Conservation (phyloP, 35 echinoderm and acorn worm species). For the Ptychodera flava region DNA sequence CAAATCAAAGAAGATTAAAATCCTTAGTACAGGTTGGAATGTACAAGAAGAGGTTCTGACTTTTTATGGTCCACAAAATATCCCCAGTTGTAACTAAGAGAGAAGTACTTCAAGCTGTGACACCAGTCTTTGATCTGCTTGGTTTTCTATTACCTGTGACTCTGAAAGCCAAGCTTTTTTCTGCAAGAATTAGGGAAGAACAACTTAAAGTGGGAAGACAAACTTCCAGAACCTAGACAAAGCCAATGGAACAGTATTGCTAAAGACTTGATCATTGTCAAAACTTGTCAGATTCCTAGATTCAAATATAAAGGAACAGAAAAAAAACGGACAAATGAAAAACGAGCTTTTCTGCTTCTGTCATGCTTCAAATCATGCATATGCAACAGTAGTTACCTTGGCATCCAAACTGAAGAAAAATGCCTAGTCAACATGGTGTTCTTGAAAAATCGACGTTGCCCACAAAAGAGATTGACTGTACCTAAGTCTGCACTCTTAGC, state of each 20-base stretch:
- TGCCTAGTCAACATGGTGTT: not conserved
- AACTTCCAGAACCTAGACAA: not conserved
- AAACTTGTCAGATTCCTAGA: not conserved
- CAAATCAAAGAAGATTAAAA: no score
- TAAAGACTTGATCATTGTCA: not conserved
- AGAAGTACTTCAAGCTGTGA: no score
- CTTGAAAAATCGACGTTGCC: not conserved
- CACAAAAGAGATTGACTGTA: conserved; percentile 8
- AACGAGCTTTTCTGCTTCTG: conserved; percentile 3
- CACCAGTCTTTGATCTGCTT: conserved; percentile 23
- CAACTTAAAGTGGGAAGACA: not conserved
- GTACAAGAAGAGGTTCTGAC: no score
- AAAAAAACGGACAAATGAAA: not conserved
- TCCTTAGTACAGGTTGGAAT: no score
- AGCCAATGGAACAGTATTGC: not conserved
- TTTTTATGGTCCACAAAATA: no score
- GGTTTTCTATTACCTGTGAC: conserved; percentile 6
- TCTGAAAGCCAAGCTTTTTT: conserved; percentile 5
- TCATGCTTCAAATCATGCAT: not conserved
- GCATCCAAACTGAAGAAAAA: not conserved
- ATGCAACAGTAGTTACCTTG: not conserved
- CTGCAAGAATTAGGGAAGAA: conserved; percentile 10
- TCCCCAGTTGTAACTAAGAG: no score
- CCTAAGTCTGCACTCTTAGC: conserved; percentile 6
- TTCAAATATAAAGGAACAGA: conserved; percentile 10